Conservation (phyloP, 1,140 invertebrate species). For the Drosophila kepulauana region DNA sequence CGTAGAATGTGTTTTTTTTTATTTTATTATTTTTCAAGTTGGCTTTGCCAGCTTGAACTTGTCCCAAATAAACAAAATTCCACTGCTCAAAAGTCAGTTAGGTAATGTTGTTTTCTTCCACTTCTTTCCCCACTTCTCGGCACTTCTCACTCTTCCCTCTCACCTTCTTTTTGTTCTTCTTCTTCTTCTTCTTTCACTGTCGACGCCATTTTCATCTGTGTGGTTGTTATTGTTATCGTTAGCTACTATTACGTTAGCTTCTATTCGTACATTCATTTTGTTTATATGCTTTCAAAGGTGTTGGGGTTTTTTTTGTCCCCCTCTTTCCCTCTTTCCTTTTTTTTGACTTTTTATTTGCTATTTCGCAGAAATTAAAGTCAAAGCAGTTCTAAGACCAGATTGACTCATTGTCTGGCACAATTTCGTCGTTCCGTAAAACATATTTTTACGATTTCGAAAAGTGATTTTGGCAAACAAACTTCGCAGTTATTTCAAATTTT, state of each 20-base stretch:
- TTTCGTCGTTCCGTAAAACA: conserved; percentile 13
- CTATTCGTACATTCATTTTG: conserved; percentile 14
- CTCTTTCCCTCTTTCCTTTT: conserved; percentile 16
- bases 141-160: conserved; percentile 21
- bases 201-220: conserved; percentile 33
- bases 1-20: conserved; percentile 40
- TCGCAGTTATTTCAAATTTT: too few relatives aligned
- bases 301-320: conserved; percentile 14
- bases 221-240: conserved; percentile 34
- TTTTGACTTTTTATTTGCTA: conserved; percentile 5
- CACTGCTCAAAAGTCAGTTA: conserved; percentile 58
- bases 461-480: background rate
- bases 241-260: conserved; percentile 33
- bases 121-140: conserved; percentile 19
- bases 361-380: conserved; percentile 53
- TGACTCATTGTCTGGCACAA: conserved; percentile 39
- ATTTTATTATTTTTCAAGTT: conserved; percentile 5
- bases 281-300: conserved; percentile 33
- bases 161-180: conserved; percentile 41
- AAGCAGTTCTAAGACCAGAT: conserved; percentile 58
- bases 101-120: conserved; percentile 46
- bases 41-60: conserved; percentile 60
- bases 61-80: conserved; percentile 81
- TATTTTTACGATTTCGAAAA: conserved; percentile 4
- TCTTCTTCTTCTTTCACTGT: background rate